These are phyloP conservation scores for Apus apus DNA, from an alignment of 2,113 vertebrate species.

Conservation along the genomic window DNA sequence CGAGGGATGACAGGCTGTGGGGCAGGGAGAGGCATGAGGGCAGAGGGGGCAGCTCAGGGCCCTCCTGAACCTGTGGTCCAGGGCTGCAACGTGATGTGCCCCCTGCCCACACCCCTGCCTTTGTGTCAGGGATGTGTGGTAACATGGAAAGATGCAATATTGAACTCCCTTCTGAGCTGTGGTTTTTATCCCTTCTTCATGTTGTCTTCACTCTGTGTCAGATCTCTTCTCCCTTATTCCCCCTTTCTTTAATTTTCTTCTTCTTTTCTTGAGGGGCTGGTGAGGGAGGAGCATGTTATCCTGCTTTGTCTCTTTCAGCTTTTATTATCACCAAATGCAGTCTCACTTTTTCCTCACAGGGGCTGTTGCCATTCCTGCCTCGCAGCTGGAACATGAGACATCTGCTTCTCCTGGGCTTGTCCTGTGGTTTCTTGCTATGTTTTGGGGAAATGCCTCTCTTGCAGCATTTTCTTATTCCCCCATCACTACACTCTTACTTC, in stretches of 20 bases:
- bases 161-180: neutral
- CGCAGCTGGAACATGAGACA: neutral
- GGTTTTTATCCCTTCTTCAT: neutral
- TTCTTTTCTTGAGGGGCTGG: neutral
- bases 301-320: neutral
- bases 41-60: neutral
- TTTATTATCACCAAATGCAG: neutral
- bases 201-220: neutral
- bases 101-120: neutral
- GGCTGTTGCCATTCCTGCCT: neutral
- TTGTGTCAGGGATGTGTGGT: neutral
- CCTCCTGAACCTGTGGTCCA: fast-evolving
- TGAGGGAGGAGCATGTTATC: neutral
- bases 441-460: neutral
- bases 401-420: neutral
- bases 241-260: neutral
- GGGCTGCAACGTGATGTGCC: fast-evolving
- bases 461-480: neutral
- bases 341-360: neutral
- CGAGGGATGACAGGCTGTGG: conserved; percentile 23
- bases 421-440: neutral
- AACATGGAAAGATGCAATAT: neutral
- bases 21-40: neutral
- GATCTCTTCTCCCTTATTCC: neutral
- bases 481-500: neutral